These are phyloP conservation scores for Grammomys dolichurus DNA, from an alignment of 2,113 vertebrate genomes.

Conservation along the genomic window DNA sequence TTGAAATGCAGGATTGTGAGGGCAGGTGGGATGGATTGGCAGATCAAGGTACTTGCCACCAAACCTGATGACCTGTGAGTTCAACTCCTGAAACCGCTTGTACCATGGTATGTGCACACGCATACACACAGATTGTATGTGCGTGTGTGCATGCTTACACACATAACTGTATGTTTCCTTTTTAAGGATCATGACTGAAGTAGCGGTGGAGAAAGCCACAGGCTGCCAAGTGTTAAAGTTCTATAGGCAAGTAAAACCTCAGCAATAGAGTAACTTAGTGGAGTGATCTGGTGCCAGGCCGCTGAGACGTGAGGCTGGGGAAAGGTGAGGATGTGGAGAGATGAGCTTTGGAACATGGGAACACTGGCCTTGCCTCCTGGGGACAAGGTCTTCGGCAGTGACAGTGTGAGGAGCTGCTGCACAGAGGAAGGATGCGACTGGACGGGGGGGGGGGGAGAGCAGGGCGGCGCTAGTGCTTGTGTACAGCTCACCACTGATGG, in stretches of 20 bases:
- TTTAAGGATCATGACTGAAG: no score
- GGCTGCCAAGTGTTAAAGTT: not conserved
- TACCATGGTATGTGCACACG: not conserved
- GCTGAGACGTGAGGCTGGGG: not conserved
- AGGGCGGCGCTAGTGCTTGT: not conserved
- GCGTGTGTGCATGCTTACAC: not conserved
- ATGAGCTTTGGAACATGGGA: not conserved
- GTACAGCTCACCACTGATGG: not conserved
- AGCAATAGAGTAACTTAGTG: not conserved
- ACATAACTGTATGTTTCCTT: not conserved
- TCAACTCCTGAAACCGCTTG: not conserved
- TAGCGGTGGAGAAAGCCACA: not conserved
- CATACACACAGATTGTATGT: not conserved
- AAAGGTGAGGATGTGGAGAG: not conserved
- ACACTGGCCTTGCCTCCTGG: not conserved
- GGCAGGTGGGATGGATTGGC: not conserved
- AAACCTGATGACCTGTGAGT: not conserved
- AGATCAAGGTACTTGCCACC: not conserved
- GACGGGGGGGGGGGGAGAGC: not conserved
- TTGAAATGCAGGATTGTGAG: not conserved
- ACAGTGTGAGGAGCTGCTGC: not conserved
- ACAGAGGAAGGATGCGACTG: not conserved
- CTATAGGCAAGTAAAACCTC: not conserved
- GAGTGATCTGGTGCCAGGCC: not conserved
- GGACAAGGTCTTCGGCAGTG: not conserved